These are phyloP conservation scores for Myzus persicae DNA, from an alignment of 1,140 invertebrate genomes.

Conservation along the genomic window DNA sequence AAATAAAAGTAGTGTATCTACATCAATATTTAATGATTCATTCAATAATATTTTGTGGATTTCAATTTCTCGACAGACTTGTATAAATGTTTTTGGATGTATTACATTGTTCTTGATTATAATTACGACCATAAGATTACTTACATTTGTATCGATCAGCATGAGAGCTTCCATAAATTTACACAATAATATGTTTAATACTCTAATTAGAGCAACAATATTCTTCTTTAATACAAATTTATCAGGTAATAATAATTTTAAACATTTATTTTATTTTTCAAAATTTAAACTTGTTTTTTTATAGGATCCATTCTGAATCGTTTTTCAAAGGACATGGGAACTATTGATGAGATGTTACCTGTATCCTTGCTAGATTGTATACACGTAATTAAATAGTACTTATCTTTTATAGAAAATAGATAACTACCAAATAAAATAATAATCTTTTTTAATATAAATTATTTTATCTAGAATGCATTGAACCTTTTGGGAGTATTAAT, in stretches of 20 bases:
- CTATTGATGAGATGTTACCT: conserved; percentile 87
- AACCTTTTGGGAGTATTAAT: conserved; percentile 74
- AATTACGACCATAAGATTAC: conserved; percentile 71
- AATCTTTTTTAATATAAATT: conserved; percentile 59
- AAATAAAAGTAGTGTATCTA: neutral
- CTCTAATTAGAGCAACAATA: conserved; percentile 83
- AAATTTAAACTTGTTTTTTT: neutral
- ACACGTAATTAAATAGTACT: conserved; percentile 65
- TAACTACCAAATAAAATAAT: neutral
- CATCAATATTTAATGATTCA: neutral
- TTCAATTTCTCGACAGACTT: conserved; percentile 61
- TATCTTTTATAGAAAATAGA: neutral
- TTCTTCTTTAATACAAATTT: conserved; percentile 90
- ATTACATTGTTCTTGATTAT: conserved; percentile 71
- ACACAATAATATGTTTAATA: conserved; percentile 85
- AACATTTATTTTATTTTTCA: conserved; percentile 37
- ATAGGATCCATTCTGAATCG: conserved; percentile 77
- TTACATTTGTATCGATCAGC: conserved; percentile 80
- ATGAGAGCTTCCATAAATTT: conserved; percentile 80
- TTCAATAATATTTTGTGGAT: neutral
- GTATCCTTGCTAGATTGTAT: conserved; percentile 79
- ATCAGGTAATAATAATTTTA: conserved; percentile 64
- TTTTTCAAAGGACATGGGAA: conserved; percentile 81
- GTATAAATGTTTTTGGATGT: conserved; percentile 71
- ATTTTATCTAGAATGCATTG: conserved; percentile 66